Conservation (phyloP, 2,888 invertebrate genomes). For the Anthrax anthrax region DNA sequence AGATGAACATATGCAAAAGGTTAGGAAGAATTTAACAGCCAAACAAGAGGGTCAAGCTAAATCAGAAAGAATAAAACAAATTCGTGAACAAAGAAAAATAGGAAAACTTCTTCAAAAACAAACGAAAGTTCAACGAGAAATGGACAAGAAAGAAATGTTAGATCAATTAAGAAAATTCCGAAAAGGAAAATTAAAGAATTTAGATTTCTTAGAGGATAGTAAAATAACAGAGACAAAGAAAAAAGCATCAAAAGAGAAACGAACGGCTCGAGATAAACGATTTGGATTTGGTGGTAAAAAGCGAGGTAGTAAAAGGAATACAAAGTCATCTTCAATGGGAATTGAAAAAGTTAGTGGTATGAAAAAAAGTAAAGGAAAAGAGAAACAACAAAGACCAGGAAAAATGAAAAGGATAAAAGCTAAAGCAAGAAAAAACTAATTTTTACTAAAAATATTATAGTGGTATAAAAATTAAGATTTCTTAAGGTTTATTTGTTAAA, state of each 20-base stretch:
- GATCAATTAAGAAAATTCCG: slow-evolving; percentile 88
- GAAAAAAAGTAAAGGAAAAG: slow-evolving; percentile 7
- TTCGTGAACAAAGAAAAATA: slow-evolving; percentile 82
- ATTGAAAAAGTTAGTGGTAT: slow-evolving; percentile 17
- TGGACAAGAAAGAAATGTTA: slow-evolving; percentile 81
- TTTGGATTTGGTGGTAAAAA: slow-evolving; percentile 96
- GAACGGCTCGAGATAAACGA: slow-evolving; percentile 63
- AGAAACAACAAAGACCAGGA: slow-evolving; percentile 39
- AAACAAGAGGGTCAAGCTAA: slow-evolving; percentile 75
- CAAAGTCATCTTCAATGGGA: slow-evolving; percentile 50
- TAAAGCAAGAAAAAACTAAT: slow-evolving; percentile 22
- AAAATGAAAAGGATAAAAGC: slow-evolving; percentile 37
- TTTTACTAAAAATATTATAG: not conserved
- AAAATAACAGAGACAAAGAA: slow-evolving; percentile 30
- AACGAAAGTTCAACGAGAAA: slow-evolving; percentile 66
- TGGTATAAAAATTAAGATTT: no score
- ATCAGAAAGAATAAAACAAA: slow-evolving; percentile 78
- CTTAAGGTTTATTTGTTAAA: no score
- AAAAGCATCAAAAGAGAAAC: slow-evolving; percentile 35
- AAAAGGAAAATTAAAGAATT: slow-evolving; percentile 65
- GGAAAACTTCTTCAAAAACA: slow-evolving; percentile 81
- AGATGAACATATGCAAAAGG: slow-evolving; percentile 95
- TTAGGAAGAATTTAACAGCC: slow-evolving; percentile 65
- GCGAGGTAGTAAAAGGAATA: slow-evolving; percentile 75
- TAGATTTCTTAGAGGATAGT: slow-evolving; percentile 65